Percentiles rank a stretch among this genome's conserved stretches.
These are phyloP conservation scores for Ciconia maguari DNA, from an alignment of 2,113 vertebrate species.

Conservation along the genomic window DNA sequence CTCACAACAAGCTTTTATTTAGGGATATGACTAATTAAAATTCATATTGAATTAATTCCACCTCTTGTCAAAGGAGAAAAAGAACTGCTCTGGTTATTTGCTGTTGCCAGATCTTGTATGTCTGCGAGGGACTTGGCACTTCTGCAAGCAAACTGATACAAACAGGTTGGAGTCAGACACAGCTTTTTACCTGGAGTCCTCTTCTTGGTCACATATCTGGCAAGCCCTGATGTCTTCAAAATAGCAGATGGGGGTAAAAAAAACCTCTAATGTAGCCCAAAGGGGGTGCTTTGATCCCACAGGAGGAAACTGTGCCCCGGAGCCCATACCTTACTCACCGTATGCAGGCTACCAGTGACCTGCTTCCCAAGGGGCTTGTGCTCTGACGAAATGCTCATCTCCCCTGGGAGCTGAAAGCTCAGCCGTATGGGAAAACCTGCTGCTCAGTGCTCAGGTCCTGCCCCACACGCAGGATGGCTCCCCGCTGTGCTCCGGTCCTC, in stretches of 20 bases:
- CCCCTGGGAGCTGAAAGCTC: background rate
- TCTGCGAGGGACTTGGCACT: background rate
- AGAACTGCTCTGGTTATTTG: background rate
- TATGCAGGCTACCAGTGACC: slow-evolving; percentile 10
- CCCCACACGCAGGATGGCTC: accelerated
- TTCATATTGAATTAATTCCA: background rate
- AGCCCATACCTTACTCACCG: background rate
- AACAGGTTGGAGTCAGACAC: background rate
- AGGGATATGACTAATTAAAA: background rate
- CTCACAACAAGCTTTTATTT: background rate
- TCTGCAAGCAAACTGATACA: background rate
- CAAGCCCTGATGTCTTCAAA: background rate
- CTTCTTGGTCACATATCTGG: background rate
- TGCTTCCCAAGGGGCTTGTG: slow-evolving; percentile 52
- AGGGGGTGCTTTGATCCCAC: background rate
- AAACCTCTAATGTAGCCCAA: background rate
- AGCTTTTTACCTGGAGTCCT: background rate
- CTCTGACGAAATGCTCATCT: slow-evolving; percentile 59
- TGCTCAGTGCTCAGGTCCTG: background rate
- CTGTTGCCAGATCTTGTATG: background rate
- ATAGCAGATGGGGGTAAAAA: background rate
- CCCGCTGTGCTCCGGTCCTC: background rate
- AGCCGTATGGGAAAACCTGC: background rate
- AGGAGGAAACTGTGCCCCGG: background rate
- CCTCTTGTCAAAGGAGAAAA: background rate